These are phyloP conservation scores for Falco peregrinus DNA, from an alignment of 2,797 vertebrate genomes.

Conservation along the genomic window DNA sequence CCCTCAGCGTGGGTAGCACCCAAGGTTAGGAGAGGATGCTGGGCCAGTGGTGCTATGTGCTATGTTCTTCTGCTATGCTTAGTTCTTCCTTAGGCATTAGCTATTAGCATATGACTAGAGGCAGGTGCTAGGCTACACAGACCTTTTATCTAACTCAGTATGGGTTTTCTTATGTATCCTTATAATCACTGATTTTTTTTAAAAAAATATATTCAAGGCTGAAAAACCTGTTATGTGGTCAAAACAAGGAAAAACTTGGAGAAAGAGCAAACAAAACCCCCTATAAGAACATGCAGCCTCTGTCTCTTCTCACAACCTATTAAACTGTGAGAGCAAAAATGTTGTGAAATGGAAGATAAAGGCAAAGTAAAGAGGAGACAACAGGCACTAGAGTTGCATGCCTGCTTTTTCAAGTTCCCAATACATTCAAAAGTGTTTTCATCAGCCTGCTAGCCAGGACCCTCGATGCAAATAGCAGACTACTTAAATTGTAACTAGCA, in stretches of 20 bases:
- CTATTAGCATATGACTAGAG: neutral
- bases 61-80: neutral
- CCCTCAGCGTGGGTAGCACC: neutral
- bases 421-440: neutral
- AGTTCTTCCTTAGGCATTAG: neutral
- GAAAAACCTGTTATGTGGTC: neutral
- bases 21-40: neutral
- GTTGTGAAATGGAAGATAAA: neutral
- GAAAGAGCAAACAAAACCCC: neutral
- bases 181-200: neutral
- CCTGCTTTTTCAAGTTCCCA: neutral
- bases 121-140: neutral
- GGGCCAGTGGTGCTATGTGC: neutral
- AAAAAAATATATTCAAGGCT: neutral
- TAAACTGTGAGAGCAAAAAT: neutral
- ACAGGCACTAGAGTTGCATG: neutral
- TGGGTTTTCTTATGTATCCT: neutral
- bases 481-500: neutral
- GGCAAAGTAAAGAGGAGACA: neutral
- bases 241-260: neutral
- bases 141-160: neutral
- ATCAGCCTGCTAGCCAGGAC: neutral
- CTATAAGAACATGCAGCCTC: neutral
- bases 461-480: neutral
- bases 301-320: neutral